Base-by-base conservation (phyloP, 2,797 vertebrate species). In the Peromyscus melanophrys region DNA sequence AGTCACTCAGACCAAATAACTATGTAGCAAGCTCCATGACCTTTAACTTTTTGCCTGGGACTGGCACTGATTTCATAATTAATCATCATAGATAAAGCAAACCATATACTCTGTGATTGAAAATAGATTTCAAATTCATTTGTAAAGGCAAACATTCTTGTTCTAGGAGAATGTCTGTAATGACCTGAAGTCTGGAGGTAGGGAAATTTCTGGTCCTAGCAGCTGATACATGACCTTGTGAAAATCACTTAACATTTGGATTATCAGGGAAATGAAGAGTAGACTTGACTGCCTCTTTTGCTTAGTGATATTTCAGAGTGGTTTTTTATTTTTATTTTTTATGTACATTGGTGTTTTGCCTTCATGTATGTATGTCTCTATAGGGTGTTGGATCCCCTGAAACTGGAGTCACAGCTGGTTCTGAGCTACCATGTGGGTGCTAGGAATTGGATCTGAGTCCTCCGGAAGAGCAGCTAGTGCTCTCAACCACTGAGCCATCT, bases 41-140 rank as follows among this genome's bases (percentile, higher is more conserved):
- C 57, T 96, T 96, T 89, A 43, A 65, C 29, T 21, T 89, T 92
- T 83, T 95, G 12, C 77, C n/a, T 88, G 78, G 43, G 81, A 87
- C 37, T 93, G 31, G 40, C 34, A 13, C 27, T 80, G 52, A 11
- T 76, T 96, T 94, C 43, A 95, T 78, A 83, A 1, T 96, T 93
- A 78, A 78, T 3, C 76, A 61, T 57, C 19, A 21, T 76, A 65
- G 40, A 65, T 92, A 90, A 80, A 83, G 21, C 40, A 93, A 80
- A 73, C 87, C 6, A 34, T 90, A 63, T 83, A n/a, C 16, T 85
- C 31, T 92, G 8, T 94, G 69, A 93, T 49, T 93, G 75, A 83
- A 94, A 83, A 82, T 34, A 88, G 59, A 37, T 75, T 34, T 6
- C n/a, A 37, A 40, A 43, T 76, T 89, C 43, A 82, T 59, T 89